Conservation (phyloP, 2,888 invertebrate genomes). For the Carcina quercana region DNA sequence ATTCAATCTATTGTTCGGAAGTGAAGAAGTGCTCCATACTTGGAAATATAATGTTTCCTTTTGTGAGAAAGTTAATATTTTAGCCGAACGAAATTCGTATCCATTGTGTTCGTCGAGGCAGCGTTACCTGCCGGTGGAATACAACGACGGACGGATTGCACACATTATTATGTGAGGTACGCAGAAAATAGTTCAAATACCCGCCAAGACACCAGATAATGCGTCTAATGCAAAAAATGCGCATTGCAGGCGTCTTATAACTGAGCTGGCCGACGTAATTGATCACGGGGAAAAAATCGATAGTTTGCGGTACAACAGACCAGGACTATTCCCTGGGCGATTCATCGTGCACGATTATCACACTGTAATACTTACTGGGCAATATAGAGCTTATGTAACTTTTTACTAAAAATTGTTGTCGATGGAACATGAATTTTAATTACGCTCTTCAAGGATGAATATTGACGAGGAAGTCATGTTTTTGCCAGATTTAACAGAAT, state of each 20-base stretch:
- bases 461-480: slow-evolving; percentile 13
- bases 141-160: slow-evolving; percentile 54
- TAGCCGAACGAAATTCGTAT: slow-evolving; percentile 60
- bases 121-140: slow-evolving; percentile 60
- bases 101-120: slow-evolving; percentile 49
- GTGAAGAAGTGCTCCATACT: slow-evolving; percentile 67
- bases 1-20: slow-evolving; percentile 69
- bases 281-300: slow-evolving; percentile 38
- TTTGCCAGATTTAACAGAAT: too few relatives aligned
- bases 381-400: too few relatives aligned
- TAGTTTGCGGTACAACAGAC: slow-evolving; percentile 1
- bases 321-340: slow-evolving; percentile 14
- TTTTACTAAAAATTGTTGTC: background rate
- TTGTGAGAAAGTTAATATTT: slow-evolving; percentile 71
- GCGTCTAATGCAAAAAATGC: slow-evolving; percentile 36
- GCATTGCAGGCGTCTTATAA: slow-evolving; percentile 35
- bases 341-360: slow-evolving; percentile 9
- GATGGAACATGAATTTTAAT: slow-evolving; percentile 1
- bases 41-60: slow-evolving; percentile 65
- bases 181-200: slow-evolving; percentile 49
- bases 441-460: slow-evolving; percentile 8
- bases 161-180: slow-evolving; percentile 40
- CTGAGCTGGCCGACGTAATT: slow-evolving; percentile 55
- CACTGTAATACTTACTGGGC: background rate
- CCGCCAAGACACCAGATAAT: slow-evolving; percentile 37